Conservation (phyloP, 2,113 vertebrate genomes). For the Plecotus auritus region DNA sequence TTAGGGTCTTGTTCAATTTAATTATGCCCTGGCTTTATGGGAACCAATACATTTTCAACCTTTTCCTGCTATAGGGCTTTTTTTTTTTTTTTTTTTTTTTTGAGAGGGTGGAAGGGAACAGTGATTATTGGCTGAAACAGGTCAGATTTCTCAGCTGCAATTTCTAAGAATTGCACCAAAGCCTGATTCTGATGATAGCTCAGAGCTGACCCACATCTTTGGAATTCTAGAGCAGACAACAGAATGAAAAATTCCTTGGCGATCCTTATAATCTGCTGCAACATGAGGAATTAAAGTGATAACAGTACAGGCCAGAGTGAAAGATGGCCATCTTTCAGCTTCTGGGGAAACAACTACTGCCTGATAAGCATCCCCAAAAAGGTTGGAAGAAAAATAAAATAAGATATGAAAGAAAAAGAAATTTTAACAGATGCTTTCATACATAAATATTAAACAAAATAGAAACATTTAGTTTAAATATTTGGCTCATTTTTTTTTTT, state of each 20-base stretch:
- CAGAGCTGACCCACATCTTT: background rate
- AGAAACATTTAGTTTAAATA: background rate
- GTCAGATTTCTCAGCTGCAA: background rate
- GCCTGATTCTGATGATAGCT: background rate
- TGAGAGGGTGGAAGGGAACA: accelerated
- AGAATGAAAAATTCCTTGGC: background rate
- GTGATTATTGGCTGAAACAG: background rate
- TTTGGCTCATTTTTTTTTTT: constrained; percentile 39
- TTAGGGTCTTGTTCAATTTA: background rate
- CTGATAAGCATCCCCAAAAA: background rate
- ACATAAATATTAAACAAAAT: background rate
- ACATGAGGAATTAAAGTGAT: background rate
- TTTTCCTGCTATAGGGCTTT: background rate
- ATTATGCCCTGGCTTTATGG: background rate
- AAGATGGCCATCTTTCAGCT: background rate
- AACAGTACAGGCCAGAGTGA: background rate
- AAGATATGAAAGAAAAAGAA: background rate
- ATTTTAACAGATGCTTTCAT: background rate
- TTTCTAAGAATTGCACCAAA: background rate
- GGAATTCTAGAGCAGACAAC: background rate
- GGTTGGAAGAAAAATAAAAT: background rate
- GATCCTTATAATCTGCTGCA: background rate
- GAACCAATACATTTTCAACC: background rate
- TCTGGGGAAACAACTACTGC: background rate
- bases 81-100: background rate